Base-by-base conservation (phyloP, 2,113 vertebrate species). In the Kobus ellipsiprymnus region DNA sequence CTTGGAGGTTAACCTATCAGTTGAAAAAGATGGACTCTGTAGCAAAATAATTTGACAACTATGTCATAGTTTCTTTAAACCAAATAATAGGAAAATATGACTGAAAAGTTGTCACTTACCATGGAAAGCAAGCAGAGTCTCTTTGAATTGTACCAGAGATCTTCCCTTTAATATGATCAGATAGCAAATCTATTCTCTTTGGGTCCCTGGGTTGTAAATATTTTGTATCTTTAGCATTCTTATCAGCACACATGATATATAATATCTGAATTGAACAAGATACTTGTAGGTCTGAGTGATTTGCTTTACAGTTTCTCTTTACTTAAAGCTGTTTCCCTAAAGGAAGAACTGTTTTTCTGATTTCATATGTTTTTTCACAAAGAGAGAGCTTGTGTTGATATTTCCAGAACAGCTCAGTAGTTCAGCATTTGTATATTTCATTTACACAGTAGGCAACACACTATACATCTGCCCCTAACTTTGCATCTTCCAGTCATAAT, bases 211-310 rank as follows among this genome's bases (percentile, higher is more conserved):
- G 50, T 93, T 96, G 27, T 92, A 85, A 92, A 44, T 92, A 90
- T 80, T 60, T 82, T 93, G 10, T 87, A 36, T 95, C 30, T 57
- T 95, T 67, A 95, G n/a, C 67, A 86, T 91, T 93, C 46, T 62
- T 77, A 64, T 21, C 44, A 91, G 40, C 52, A 30, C 46, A 83
- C 13, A 9, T 77, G 62, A 74, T 91, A 64, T 52, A 40, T 44
- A 91, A 50, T 59, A 55, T 25, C 78, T 83, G 60, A 91, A 55
- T 84, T 80, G 92, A 91, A 67, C 64, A 84, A 67, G 52, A 4
- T 46, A 55, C 62, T 87, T 90, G 10, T 30, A 30, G 59, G 54
- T 52, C 44, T 87, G 64, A 90, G 46, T 74, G 59, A 54, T 57
- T 81, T 85, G 52, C 44, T 77, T 92, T 50, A 44, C n/a, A 36